Percentiles rank a stretch among this genome's conserved stretches.
phyloP scores from a whole-genome alignment of 2,113 vertebrate species.

The Xiphorhynchus elegans region DNA sequence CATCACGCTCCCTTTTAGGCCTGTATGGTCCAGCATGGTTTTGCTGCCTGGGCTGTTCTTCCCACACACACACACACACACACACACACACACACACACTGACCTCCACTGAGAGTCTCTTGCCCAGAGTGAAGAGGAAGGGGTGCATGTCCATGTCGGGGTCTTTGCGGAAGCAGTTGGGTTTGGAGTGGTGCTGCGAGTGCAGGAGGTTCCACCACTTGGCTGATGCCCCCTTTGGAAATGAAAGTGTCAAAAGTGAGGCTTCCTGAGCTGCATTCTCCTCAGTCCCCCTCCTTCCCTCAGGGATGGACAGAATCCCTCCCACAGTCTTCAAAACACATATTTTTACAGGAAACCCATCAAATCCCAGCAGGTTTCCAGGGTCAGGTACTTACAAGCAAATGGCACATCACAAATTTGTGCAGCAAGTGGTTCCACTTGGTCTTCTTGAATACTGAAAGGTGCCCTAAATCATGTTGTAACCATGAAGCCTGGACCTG shows the following conservation, averaged over 20 bases:
- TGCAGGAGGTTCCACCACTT: constrained; percentile 77
- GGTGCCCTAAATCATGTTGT: constrained; percentile 75
- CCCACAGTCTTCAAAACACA: neutral
- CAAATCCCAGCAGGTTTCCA: neutral
- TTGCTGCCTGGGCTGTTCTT: neutral
- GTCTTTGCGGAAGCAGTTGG: constrained; percentile 78
- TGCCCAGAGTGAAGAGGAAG: constrained; percentile 69
- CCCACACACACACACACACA: neutral
- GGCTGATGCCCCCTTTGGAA: constrained; percentile 68
- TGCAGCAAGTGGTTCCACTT: constrained; percentile 76
- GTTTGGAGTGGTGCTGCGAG: constrained; percentile 76
- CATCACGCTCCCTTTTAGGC: neutral
- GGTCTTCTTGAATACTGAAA: constrained; percentile 71
- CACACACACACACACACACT: constrained; percentile 12
- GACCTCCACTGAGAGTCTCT: constrained; percentile 80
- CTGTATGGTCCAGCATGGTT: accelerated
- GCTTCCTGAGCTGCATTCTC: neutral
- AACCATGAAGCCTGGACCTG: constrained; percentile 73
- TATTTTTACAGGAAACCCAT: neutral
- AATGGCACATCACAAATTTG: constrained; percentile 73
- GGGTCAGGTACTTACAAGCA: constrained; percentile 62
- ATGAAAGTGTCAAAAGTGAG: neutral
- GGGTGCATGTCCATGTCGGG: constrained; percentile 74
- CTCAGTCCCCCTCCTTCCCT: neutral
- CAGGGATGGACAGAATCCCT: accelerated